phyloP scores from a whole-genome alignment of 2,888 invertebrate genomes.

The Ernsta delagoae region DNA sequence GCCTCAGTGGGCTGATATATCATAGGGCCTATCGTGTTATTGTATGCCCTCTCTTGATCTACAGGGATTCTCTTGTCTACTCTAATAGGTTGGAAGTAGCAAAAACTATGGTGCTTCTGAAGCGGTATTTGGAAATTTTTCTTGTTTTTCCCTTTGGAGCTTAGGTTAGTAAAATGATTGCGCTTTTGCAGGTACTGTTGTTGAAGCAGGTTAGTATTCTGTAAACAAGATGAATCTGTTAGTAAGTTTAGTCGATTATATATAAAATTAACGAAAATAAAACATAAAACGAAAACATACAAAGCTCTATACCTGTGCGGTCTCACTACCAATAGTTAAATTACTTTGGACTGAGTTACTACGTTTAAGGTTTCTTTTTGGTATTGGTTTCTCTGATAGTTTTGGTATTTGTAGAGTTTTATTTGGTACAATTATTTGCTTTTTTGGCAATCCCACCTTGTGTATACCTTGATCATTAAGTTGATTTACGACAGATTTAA shows the following conservation, averaged over 20 bases:
- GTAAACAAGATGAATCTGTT: conserved; percentile 75
- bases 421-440: conserved; percentile 75
- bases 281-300: conserved; percentile 52
- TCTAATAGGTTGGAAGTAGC: conserved; percentile 87
- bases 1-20: conserved; percentile 75
- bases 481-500: conserved; percentile 73
- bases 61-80: conserved; percentile 83
- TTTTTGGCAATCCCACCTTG: conserved; percentile 70
- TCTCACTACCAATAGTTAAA: conserved; percentile 62
- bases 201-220: conserved; percentile 86
- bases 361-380: conserved; percentile 75
- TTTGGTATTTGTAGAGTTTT: conserved; percentile 82
- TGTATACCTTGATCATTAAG: conserved; percentile 73
- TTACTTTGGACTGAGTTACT: conserved; percentile 77
- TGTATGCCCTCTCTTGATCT: conserved; percentile 74
- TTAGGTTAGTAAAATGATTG: conserved; percentile 82
- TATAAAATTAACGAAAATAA: conserved; percentile 48
- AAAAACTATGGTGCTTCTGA: conserved; percentile 88
- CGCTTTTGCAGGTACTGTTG: conserved; percentile 85
- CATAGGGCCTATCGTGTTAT: conserved; percentile 77
- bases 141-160: conserved; percentile 81
- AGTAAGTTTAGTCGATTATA: conserved; percentile 60
- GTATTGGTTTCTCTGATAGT: conserved; percentile 76
- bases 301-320: conserved; percentile 77
- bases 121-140: conserved; percentile 87